Evolutionary conservation across 2,797 vertebrate species (phyloP).

Genomic region (Hirundo rustica): DNA sequence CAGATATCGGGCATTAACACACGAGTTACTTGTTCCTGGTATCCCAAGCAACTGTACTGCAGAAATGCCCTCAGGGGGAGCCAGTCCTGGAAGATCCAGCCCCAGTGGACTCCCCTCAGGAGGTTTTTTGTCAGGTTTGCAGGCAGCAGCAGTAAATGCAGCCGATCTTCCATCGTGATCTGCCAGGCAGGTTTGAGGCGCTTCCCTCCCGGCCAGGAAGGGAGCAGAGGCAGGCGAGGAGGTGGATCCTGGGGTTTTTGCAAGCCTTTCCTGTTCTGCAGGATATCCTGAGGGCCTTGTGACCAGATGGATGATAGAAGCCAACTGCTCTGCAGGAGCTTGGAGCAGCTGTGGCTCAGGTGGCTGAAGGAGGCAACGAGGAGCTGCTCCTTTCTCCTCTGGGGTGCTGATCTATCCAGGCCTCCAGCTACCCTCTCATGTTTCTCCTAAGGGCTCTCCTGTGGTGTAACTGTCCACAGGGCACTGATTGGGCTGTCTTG

Average conservation of each 20-base stretch:
- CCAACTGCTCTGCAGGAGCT: background rate
- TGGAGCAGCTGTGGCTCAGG: background rate
- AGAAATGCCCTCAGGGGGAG: background rate
- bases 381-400: background rate
- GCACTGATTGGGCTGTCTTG: background rate
- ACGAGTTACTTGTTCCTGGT: background rate
- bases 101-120: background rate
- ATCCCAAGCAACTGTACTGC: background rate
- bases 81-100: background rate
- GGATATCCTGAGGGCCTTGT: constrained; percentile 59
- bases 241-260: background rate
- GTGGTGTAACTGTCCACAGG: no score
- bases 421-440: background rate
- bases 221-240: background rate
- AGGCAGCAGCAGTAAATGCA: background rate
- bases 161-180: accelerated
- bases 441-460: background rate
- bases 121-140: background rate
- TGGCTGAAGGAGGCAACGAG: background rate
- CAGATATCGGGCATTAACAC: accelerated
- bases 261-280: constrained; percentile 57
- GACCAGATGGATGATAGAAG: background rate
- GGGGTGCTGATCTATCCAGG: background rate
- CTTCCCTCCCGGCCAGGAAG: constrained; percentile 34
- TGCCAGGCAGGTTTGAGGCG: background rate